Percentiles rank a stretch among this genome's conserved stretches.
These are phyloP conservation scores for Cyclina sinensis DNA, from an alignment of 1,140 invertebrate genomes.

Conservation along the genomic window DNA sequence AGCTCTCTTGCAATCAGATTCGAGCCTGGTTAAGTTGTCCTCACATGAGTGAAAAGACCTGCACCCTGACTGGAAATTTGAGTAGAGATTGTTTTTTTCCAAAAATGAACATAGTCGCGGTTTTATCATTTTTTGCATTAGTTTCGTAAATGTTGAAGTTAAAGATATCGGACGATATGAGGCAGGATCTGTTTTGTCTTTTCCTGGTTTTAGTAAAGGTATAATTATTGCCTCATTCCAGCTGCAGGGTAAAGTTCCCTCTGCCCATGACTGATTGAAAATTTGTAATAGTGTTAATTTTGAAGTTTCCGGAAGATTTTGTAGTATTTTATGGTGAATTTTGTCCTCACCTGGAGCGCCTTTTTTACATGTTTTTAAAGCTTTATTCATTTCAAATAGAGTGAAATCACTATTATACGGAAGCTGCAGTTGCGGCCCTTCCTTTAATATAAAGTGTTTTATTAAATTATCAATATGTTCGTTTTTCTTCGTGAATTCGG, in stretches of 20 bases:
- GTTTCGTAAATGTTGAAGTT: slow-evolving; percentile 39
- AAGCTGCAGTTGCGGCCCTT: not conserved
- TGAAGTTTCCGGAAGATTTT: not conserved
- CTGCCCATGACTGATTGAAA: slow-evolving; percentile 9
- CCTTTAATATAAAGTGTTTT: not conserved
- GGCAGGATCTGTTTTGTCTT: not conserved
- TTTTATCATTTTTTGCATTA: slow-evolving; percentile 45
- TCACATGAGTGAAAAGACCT: not conserved
- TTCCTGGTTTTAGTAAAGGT: slow-evolving; percentile 10
- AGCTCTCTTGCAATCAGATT: not conserved
- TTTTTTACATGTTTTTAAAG: not conserved
- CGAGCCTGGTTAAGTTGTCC: not conserved
- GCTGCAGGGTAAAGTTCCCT: not conserved
- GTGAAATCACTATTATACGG: not conserved
- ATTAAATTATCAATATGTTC: not conserved
- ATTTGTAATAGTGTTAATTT: not conserved
- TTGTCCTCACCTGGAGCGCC: slow-evolving; percentile 22
- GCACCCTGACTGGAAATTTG: not conserved
- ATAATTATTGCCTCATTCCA: slow-evolving; percentile 15
- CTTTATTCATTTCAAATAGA: not conserved
- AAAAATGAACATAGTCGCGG: not conserved
- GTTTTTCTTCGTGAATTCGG: not conserved
- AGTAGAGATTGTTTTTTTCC: not conserved
- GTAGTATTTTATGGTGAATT: not conserved
- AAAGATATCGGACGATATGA: slow-evolving; percentile 30